Evolutionary conservation across 2,888 invertebrate species (phyloP).

Genomic region (Ectemnius continuus): DNA sequence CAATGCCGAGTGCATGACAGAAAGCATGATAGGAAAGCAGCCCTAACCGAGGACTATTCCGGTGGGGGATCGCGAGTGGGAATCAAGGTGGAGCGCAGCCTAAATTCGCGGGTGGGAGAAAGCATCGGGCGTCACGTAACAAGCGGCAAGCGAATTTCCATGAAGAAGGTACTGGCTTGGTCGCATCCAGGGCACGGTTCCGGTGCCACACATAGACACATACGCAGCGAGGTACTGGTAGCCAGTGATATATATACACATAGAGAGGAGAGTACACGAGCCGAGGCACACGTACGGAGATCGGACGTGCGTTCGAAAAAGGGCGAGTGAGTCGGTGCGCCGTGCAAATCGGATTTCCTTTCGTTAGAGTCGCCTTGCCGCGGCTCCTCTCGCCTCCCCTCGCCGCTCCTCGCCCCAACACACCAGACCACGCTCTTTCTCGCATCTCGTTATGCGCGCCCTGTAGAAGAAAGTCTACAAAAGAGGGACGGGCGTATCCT

Average conservation of each 20-base stretch:
- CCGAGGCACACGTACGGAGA: slow-evolving; percentile 12
- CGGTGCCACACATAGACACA: slow-evolving; percentile 19
- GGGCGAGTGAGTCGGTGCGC: slow-evolving; percentile 53
- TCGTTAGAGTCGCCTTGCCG: slow-evolving; percentile 63
- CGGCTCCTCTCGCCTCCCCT: slow-evolving; percentile 3
- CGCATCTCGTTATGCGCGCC: slow-evolving; percentile 61
- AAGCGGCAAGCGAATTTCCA: slow-evolving; percentile 50
- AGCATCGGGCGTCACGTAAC: slow-evolving; percentile 45
- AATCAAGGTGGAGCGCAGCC: slow-evolving; percentile 6
- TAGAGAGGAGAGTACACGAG: background rate
- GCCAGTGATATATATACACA: background rate
- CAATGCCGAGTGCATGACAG: too few species aligned
- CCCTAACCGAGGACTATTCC: background rate
- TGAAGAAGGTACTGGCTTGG: slow-evolving; percentile 36
- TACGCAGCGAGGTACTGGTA: too few species aligned
- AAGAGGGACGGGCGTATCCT: slow-evolving; percentile 48
- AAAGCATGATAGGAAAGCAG: background rate
- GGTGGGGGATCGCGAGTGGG: background rate
- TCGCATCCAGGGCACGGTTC: slow-evolving; percentile 41
- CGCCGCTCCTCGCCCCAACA: too few species aligned
- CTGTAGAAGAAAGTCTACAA: slow-evolving; percentile 53
- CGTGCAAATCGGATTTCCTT: slow-evolving; percentile 70
- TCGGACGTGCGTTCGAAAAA: slow-evolving; percentile 43
- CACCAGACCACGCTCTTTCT: slow-evolving; percentile 17
- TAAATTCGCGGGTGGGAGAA: slow-evolving; percentile 14